Percentiles rank a stretch among this genome's conserved stretches.
Evolutionary conservation across 2,113 vertebrate genomes (phyloP).

Genomic region (Notarius lentiginosus): DNA sequence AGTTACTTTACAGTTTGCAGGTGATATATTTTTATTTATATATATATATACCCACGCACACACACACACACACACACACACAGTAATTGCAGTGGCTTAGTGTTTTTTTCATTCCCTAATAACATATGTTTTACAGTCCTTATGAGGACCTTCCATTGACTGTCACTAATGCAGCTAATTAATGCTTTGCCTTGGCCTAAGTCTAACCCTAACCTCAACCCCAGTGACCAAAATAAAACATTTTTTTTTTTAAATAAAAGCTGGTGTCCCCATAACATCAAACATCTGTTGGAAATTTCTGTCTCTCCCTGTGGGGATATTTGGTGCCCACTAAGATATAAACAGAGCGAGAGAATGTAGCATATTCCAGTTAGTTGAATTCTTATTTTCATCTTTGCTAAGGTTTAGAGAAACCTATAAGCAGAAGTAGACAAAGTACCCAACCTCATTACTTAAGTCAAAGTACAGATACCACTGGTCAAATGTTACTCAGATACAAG

Average conservation of each 20-base stretch:
- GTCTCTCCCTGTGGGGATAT: not conserved
- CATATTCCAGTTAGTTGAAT: too few species aligned
- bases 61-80: slow-evolving; percentile 19
- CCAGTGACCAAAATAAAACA: not conserved
- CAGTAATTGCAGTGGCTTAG: slow-evolving; percentile 18
- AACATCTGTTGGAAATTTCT: not conserved
- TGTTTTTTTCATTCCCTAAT: not conserved
- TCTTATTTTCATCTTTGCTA: too few species aligned
- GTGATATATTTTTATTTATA: slow-evolving; percentile 66
- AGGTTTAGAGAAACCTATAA: too few species aligned
- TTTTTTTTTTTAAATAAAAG: not conserved
- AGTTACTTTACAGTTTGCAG: slow-evolving; percentile 91
- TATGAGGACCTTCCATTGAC: not conserved
- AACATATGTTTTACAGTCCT: not conserved
- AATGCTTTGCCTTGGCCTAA: not conserved
- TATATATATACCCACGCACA: slow-evolving; percentile 19
- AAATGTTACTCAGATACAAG: too few species aligned
- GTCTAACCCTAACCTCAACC: not conserved
- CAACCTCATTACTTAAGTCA: too few species aligned
- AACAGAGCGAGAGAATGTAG: not conserved
- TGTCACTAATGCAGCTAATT: not conserved
- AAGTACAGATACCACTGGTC: too few species aligned
- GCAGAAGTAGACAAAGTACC: too few species aligned
- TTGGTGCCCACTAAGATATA: not conserved
- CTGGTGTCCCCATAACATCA: not conserved